Percentiles rank a stretch among this genome's conserved stretches.
phyloP scores from a whole-genome alignment of 2,888 invertebrate species.

The Meandrusa payeni region DNA sequence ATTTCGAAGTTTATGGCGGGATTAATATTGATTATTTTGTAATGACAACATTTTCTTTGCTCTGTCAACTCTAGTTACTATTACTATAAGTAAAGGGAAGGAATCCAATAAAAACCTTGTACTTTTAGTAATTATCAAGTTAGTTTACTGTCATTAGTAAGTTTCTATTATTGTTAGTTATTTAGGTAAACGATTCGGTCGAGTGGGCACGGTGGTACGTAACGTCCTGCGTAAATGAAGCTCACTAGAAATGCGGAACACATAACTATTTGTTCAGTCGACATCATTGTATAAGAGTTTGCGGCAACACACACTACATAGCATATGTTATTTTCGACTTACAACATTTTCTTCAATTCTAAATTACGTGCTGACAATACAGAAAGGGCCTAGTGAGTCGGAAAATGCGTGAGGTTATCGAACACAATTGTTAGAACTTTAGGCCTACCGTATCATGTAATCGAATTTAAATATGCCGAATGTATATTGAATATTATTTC shows the following conservation, averaged over 20 bases:
- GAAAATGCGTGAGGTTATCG: constrained; percentile 3
- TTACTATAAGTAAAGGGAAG: no score
- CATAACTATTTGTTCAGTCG: constrained; percentile 76
- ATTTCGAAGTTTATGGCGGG: background rate
- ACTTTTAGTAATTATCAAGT: no score
- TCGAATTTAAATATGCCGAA: constrained; percentile 2
- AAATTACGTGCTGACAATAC: constrained; percentile 73
- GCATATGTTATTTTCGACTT: constrained; percentile 76
- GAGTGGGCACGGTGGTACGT: constrained; percentile 52
- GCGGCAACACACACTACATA: constrained; percentile 64
- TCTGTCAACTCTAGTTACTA: no score
- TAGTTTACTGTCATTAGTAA: constrained; percentile 25
- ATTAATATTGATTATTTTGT: background rate
- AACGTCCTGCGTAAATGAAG: constrained; percentile 71
- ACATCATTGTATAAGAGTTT: constrained; percentile 79
- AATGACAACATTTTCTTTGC: no score
- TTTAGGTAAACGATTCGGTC: constrained; percentile 43
- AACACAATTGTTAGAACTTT: constrained; percentile 3
- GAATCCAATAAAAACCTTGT: no score
- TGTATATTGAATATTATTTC: constrained; percentile 1
- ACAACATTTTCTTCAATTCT: constrained; percentile 73
- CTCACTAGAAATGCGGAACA: constrained; percentile 79
- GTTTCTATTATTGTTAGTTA: constrained; percentile 33
- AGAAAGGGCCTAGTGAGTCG: constrained; percentile 41
- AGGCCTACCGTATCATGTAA: background rate